Evolutionary conservation across 2,888 invertebrate species (phyloP), one percentile per base, ranked within the genome.

Genomic region (Agrotis puta): DNA sequence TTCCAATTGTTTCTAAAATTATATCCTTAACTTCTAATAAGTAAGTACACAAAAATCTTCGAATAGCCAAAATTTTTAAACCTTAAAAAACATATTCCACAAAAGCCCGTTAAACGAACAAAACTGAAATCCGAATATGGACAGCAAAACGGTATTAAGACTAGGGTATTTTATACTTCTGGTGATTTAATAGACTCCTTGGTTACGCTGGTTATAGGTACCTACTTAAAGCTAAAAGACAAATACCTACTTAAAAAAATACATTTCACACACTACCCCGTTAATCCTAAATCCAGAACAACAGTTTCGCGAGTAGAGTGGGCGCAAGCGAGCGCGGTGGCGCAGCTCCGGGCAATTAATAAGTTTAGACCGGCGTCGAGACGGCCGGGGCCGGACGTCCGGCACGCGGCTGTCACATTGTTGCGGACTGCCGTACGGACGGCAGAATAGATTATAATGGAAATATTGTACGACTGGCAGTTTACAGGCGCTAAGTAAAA

Each of bases 301-400:
- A 86, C 82, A 79, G 79, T 83, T 85, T 86, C 82, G 85, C 85
- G 85, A 87, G 82, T 81, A 67, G 73, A 74, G 77, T 81, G 74
- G 77, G 76, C 74, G 74, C 81, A 86, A 87, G 90, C 90, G 90
- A 89, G 90, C 89, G 89, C 88, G 87, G 85, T 73, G 61, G 82
- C 83, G 78, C 83, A 87, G 89, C 91, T 89, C 91, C 86, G 87
- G 91, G 92, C 94, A 94, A 94, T 95, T 95, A 94, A 93, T 94
- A 95, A 95, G 94, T 94, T 94, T 92, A 87, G 88, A 88, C 85
- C 86, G 88, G 87, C 87, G 85, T 74, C 85, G 86, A 83, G 87
- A 81, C 85, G 84, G 84, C 85, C 88, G 89, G 86, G 85, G 86
- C 89, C 92, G 94, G 93, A 94, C 86, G 86, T 93, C 93, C 94